Evolutionary conservation across 2,113 vertebrate genomes (phyloP), one percentile per base, ranked within the genome.

Genomic region (Rutilus rutilus): DNA sequence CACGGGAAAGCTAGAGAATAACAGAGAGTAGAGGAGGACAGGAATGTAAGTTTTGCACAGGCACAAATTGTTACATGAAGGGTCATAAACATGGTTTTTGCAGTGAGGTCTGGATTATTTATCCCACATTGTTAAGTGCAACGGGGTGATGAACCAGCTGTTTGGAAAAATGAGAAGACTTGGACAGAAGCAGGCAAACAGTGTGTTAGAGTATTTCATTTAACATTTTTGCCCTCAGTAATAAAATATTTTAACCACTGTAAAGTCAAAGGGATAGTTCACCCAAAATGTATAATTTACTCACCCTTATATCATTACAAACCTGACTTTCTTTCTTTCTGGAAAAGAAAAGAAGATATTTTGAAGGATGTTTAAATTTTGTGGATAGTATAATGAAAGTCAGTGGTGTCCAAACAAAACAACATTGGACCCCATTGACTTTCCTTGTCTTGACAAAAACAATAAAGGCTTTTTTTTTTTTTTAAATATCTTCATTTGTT

Each of bases 21-120:
- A 71, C 33, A 25, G 11, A 39, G 50, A 83, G 23, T 73, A 30
- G 64, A 45, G 42, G 45, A 54, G 50, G 15, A 73, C 30, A 73
- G 65, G 81, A 83, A 83, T 73, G 65, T 57, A 73, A 57, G 81
- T 83, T 59, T 83, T 23, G 23, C 33, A 59, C 45, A 71, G 30
- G 30, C 50, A 17, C 21, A 12, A 50, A 82, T 82, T 82, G 60
- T 52, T 82, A 69, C 19, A 73, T 83, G 67, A 83, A 73, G 45
- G 80, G 80, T 82, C 80, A 69, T 82, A 82, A 82, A 82, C 60
- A 52, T 65, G 64, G 0, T 82, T 82, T 82, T 50, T 67, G 50
- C 50, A 54, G 11, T 42, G 50, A 36, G 65, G 65, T 83, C 81
- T 83, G 81, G 81, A 71, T 57, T 73, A 59, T 73, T 83, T 83